phyloP scores from a whole-genome alignment of 2,888 invertebrate species.

The Sipha maydis region DNA sequence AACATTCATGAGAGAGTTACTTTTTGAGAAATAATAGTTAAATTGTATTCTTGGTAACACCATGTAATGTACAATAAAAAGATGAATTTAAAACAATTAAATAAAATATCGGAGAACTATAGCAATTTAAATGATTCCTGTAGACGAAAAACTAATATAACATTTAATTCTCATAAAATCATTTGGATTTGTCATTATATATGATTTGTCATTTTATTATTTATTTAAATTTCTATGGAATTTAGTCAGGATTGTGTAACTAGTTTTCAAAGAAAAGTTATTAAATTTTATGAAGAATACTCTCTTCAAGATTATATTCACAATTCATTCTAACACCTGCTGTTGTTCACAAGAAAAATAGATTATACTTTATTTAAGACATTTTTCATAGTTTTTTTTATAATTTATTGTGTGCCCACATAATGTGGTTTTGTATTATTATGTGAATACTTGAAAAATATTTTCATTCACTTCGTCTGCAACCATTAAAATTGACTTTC shows the following conservation, averaged over 20 bases:
- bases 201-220: neutral
- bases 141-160: neutral
- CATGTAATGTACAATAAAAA: neutral
- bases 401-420: conserved; percentile 42
- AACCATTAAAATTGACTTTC: conserved; percentile 16
- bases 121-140: neutral
- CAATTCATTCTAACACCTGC: conserved; percentile 40
- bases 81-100: neutral
- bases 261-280: conserved; percentile 42
- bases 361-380: conserved; percentile 50
- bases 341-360: conserved; percentile 47
- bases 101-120: neutral
- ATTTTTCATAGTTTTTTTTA: conserved; percentile 29
- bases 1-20: neutral
- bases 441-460: conserved; percentile 15
- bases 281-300: conserved; percentile 20
- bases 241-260: conserved; percentile 8
- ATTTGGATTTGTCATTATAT: conserved; percentile 1
- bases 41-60: neutral
- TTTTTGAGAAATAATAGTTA: neutral
- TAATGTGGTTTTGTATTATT: conserved; percentile 23
- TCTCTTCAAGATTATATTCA: conserved; percentile 49
- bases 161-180: conserved; percentile 4
- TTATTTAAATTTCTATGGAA: neutral
- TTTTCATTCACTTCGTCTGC: neutral